phyloP scores from a whole-genome alignment of 37 sponge, comb jelly and placozoan genomes.

The Cliona cf. orientalis region DNA sequence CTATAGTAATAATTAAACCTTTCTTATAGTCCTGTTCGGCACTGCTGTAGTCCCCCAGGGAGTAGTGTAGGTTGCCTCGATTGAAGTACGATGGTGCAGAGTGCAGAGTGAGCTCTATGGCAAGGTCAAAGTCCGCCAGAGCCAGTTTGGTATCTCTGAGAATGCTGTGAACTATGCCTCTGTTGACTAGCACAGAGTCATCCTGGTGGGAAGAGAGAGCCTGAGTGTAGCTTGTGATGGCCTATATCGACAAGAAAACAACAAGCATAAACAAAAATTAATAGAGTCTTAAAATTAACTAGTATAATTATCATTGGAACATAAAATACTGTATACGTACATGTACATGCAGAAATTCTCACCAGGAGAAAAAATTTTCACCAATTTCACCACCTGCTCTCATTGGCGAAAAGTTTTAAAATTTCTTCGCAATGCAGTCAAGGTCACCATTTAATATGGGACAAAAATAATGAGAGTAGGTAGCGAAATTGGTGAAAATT shows the following conservation, averaged over 20 bases:
- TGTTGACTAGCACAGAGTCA: constrained; percentile 65
- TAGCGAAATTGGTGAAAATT: no score
- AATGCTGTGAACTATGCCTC: constrained; percentile 61
- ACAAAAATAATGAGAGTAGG: neutral
- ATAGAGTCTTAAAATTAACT: no score
- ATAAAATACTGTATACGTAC: no score
- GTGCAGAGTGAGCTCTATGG: constrained; percentile 69
- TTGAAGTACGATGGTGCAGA: constrained; percentile 90
- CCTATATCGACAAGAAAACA: constrained; percentile 7
- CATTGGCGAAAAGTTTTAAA: no score
- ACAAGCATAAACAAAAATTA: no score
- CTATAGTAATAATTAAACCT: no score
- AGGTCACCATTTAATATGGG: no score
- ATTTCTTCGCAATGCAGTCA: no score
- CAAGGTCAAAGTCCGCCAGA: constrained; percentile 64
- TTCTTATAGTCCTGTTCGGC: constrained; percentile 84
- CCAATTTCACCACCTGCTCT: no score
- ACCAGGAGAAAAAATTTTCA: no score
- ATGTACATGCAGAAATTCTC: no score
- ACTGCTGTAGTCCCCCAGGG: constrained; percentile 33
- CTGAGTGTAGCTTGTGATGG: constrained; percentile 54
- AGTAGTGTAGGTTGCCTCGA: constrained; percentile 79
- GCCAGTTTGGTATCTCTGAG: constrained; percentile 67
- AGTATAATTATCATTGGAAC: no score
- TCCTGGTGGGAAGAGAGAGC: constrained; percentile 64